phyloP scores from a whole-genome alignment of 2,113 vertebrate genomes.

The Burhinus oedicnemus region DNA sequence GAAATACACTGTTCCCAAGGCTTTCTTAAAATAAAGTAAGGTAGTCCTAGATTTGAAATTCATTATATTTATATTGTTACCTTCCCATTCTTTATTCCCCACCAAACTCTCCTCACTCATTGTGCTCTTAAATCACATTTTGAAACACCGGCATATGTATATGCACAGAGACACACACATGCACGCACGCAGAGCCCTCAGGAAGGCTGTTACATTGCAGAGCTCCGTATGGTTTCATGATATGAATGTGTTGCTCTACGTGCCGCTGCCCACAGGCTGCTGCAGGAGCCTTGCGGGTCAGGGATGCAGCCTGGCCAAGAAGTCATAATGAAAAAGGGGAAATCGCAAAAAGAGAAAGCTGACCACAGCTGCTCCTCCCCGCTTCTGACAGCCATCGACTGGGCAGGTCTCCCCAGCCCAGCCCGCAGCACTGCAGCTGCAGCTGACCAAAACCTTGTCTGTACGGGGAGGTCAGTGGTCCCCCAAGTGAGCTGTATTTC shows the following conservation, averaged over 20 bases:
- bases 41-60: background rate
- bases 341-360: conserved; percentile 57
- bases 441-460: background rate
- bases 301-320: background rate
- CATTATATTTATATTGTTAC: background rate
- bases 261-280: background rate
- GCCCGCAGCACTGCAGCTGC: background rate
- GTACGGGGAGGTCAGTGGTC: background rate
- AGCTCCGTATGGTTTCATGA: background rate
- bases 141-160: background rate
- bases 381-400: background rate
- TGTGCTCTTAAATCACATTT: background rate
- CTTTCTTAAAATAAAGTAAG: background rate
- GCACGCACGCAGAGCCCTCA: background rate
- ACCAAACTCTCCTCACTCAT: rapidly evolving
- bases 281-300: background rate
- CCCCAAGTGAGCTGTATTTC: background rate
- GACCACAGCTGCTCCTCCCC: conserved; percentile 22
- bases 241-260: background rate
- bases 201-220: background rate
- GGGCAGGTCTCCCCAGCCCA: background rate
- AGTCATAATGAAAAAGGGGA: conserved; percentile 40
- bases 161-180: background rate
- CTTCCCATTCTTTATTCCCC: background rate
- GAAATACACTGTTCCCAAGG: background rate